Percentiles rank a stretch among this genome's conserved stretches.
These are phyloP conservation scores for Meteorus cinctellus DNA, from an alignment of 2,888 invertebrate species.

Conservation along the genomic window DNA sequence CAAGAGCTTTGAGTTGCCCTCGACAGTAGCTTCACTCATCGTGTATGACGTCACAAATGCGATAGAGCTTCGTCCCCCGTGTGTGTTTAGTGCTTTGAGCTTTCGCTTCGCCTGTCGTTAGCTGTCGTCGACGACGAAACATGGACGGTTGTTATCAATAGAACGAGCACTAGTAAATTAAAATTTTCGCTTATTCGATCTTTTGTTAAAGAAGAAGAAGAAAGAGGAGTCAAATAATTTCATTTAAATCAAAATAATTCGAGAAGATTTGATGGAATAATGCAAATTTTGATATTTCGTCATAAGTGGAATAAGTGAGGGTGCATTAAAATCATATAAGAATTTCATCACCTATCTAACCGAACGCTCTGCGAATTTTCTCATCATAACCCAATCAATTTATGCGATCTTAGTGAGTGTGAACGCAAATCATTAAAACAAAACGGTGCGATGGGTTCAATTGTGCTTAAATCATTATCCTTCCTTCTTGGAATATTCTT, in stretches of 20 bases:
- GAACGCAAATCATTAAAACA: not conserved
- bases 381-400: not conserved
- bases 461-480: constrained; percentile 93
- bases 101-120: constrained; percentile 51
- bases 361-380: constrained; percentile 20
- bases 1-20: constrained; percentile 43
- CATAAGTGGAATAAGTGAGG: constrained; percentile 10
- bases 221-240: constrained; percentile 31
- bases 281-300: constrained; percentile 22
- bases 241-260: constrained; percentile 30
- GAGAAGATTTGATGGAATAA: constrained; percentile 27
- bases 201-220: no score
- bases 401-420: constrained; percentile 22
- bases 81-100: not conserved
- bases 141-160: constrained; percentile 59
- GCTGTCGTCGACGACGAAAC: constrained; percentile 53
- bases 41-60: not conserved
- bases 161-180: constrained; percentile 50
- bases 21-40: constrained; percentile 20
- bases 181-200: constrained; percentile 8
- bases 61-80: constrained; percentile 27
- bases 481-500: constrained; percentile 94
- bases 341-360: constrained; percentile 1
- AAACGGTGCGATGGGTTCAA: constrained; percentile 76
- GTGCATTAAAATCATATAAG: not conserved